A percentile compares a stretch with the other conserved stretches of the same genome.
phyloP scores from a whole-genome alignment of 2,888 invertebrate species.

The Teleiodes luculella region DNA sequence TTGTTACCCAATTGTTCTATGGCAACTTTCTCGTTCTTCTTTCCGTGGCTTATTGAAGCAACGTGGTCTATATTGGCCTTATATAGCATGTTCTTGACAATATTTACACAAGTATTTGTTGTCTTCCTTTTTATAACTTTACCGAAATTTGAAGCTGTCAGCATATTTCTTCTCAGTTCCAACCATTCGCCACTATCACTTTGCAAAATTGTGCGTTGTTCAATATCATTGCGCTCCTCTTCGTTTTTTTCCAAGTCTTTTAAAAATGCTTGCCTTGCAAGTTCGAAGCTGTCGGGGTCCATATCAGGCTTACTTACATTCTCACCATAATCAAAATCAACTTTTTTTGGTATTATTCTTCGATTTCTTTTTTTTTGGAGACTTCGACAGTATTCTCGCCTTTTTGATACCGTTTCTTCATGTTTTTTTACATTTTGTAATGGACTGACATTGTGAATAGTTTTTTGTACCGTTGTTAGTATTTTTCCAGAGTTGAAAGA shows the following conservation, averaged over 20 bases:
- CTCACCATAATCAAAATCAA: conserved; percentile 24
- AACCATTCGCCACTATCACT: no score
- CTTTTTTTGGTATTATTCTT: conserved; percentile 12
- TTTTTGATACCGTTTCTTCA: conserved; percentile 18
- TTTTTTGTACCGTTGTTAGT: not conserved
- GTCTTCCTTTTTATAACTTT: conserved; percentile 19
- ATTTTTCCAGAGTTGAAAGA: conserved; percentile 28
- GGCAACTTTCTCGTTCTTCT: conserved; percentile 14
- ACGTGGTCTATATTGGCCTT: conserved; percentile 22
- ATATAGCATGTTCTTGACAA: conserved; percentile 26
- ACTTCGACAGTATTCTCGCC: conserved; percentile 18
- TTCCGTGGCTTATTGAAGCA: conserved; percentile 15
- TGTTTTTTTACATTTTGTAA: conserved; percentile 15
- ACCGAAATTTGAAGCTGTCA: conserved; percentile 28
- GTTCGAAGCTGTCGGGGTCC: conserved; percentile 13
- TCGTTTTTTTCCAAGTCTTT: conserved; percentile 19
- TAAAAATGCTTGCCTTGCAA: conserved; percentile 20
- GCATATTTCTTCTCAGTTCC: conserved; percentile 22
- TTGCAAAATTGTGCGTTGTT: conserved; percentile 22
- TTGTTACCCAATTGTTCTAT: conserved; percentile 7
- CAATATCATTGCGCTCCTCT: conserved; percentile 18
- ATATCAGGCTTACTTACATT: conserved; percentile 22
- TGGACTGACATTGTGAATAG: conserved; percentile 8
- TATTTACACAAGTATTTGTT: not conserved
- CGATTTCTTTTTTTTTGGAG: conserved; percentile 20